These are phyloP conservation scores for Notolepis coatsorum DNA, from an alignment of 2,797 vertebrate species.

Conservation along the genomic window DNA sequence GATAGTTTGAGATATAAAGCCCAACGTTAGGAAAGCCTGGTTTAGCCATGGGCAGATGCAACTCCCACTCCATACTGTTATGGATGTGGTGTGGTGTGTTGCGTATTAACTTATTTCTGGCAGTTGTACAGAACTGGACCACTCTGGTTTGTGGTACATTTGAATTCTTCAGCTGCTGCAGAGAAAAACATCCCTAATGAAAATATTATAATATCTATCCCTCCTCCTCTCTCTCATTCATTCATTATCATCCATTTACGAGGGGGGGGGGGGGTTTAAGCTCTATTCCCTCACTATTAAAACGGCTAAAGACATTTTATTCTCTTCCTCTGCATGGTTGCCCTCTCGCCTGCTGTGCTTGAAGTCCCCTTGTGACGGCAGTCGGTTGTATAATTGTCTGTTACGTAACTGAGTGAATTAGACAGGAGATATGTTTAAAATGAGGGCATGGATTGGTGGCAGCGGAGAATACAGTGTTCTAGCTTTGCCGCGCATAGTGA, in stretches of 20 bases:
- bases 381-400: slow-evolving; percentile 77
- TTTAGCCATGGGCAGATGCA: slow-evolving; percentile 22
- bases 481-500: slow-evolving; percentile 49
- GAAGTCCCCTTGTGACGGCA: slow-evolving; percentile 65
- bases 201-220: slow-evolving; percentile 65
- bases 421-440: slow-evolving; percentile 72
- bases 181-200: slow-evolving; percentile 73
- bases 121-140: slow-evolving; percentile 22
- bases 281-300: slow-evolving; percentile 63
- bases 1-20: too few relatives aligned
- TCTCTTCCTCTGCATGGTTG: slow-evolving; percentile 16
- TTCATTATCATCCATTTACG: slow-evolving; percentile 66
- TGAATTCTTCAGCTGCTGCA: slow-evolving; percentile 56
- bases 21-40: too few relatives aligned
- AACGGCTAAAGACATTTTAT: slow-evolving; percentile 54
- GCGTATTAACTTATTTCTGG: too few relatives aligned
- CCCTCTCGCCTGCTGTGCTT: slow-evolving; percentile 29
- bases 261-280: slow-evolving; percentile 61
- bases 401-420: slow-evolving; percentile 77
- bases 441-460: slow-evolving; percentile 63
- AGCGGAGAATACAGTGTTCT: slow-evolving; percentile 55
- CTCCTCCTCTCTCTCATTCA: slow-evolving; percentile 45
- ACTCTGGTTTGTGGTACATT: slow-evolving; percentile 51
- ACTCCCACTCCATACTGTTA: slow-evolving; percentile 4
- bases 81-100: slow-evolving; percentile 14